Conservation (phyloP, 2,113 vertebrate genomes). For the Pongo abelii region DNA sequence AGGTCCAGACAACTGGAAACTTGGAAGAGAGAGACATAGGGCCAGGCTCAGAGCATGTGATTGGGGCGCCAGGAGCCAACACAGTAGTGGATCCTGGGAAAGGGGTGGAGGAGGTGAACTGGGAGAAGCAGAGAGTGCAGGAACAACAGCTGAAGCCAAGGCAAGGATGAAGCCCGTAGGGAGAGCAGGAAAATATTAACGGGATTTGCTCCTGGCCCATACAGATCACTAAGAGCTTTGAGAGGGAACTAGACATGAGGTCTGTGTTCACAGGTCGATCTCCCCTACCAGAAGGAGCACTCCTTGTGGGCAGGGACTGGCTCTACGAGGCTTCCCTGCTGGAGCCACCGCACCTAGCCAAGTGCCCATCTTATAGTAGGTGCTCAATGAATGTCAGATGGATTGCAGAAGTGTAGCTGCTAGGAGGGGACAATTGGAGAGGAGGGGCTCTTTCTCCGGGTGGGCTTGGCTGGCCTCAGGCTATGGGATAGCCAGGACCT, state of each 20-base stretch:
- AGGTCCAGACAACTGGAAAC: neutral
- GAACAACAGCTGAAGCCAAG: accelerated
- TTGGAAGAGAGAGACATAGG: neutral
- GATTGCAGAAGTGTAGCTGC: neutral
- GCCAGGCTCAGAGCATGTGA: neutral
- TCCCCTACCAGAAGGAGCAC: neutral
- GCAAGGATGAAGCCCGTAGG: neutral
- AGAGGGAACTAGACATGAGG: neutral
- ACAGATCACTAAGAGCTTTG: neutral
- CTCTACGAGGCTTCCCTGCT: neutral
- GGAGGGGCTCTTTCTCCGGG: neutral
- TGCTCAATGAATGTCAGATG: neutral
- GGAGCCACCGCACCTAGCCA: neutral
- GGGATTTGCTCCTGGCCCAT: neutral
- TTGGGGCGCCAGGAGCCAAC: neutral
- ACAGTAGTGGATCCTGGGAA: neutral
- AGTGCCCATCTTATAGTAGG: neutral
- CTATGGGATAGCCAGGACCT: neutral
- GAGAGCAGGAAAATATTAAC: neutral
- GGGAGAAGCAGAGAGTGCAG: no score
- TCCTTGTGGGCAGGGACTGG: neutral
- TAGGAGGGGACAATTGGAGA: neutral
- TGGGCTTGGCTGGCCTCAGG: neutral
- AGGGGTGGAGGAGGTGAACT: neutral
- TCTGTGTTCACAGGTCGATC: neutral